Evolutionary conservation across 2,888 invertebrate genomes (phyloP), one percentile per base, ranked within the genome.

Genomic region (Pollenia angustigena): DNA sequence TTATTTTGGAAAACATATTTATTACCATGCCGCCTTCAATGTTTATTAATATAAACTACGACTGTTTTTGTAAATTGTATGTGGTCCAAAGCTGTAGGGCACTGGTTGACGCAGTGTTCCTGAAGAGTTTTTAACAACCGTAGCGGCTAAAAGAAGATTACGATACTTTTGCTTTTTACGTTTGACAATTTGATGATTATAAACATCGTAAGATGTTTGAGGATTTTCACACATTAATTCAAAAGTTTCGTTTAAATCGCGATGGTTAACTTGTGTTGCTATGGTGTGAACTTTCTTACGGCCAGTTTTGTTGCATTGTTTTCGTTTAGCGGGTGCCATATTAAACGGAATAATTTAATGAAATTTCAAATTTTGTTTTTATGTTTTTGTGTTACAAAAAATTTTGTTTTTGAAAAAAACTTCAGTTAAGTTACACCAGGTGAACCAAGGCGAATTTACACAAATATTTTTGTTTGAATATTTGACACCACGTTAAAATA

Each of bases 181-280:
- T 50, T 79, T 78, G 40, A 88, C 66, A 8, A 82, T 62, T 76
- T 86, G 76, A 1, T 80, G 54, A 62, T 87, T 84, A 50, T 88
- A 87, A 10, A 82, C 84, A 23, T 89, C 85, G 50, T 83, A 87
- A 23, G 54, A 44, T 42, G 88, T 86, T 75, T 85, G 78, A 10
- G 88, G 88, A 82, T 88, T 16, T 44, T 89, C 86, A 62, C 88
- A 88, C 85, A 89, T 88, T 32, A 23, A 48, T 56, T 89, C 88
- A 14, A 88, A 88, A 6, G 85, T 74, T 72, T 87, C 78, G 48
- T 87, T 78, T 40, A 89, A 83, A 46, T 88, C 87, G 3, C 58
- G 78, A 0, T 74, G 56, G 1, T 69, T 84, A 10, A 88, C 88
- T 84, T 89, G 89, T 8, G 88, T 88, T 50, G 60, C 86, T 32